A percentile compares a stretch with the other conserved stretches of the same genome.
phyloP scores from a whole-genome alignment of 2,113 vertebrate genomes.

The Notiomystis cincta region DNA sequence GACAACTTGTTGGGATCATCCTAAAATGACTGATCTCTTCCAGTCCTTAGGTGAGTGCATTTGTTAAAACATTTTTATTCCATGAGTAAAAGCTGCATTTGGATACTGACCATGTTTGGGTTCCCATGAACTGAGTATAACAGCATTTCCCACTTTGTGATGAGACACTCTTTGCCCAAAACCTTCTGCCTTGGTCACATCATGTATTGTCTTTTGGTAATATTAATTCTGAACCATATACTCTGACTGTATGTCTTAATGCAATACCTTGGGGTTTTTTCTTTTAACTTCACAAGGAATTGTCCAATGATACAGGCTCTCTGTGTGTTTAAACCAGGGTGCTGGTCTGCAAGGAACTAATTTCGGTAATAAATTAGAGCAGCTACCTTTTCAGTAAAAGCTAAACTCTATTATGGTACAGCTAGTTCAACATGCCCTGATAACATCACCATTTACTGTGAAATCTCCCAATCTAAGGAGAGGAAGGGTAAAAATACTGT shows the following conservation, averaged over 20 bases:
- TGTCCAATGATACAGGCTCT: background rate
- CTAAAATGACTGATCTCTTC: constrained; percentile 94
- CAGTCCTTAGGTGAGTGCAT: constrained; percentile 86
- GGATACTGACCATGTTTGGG: background rate
- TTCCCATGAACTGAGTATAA: background rate
- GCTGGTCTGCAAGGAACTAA: background rate
- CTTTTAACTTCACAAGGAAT: background rate
- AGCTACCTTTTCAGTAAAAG: background rate
- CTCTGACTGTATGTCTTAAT: background rate
- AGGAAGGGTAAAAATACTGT: background rate
- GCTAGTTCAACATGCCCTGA: background rate
- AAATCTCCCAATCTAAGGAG: background rate
- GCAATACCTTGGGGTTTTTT: background rate
- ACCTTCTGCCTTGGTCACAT: fast-evolving
- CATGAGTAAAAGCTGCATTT: background rate
- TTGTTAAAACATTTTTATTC: background rate
- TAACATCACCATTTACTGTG: background rate
- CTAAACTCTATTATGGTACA: background rate
- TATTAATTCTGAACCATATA: background rate
- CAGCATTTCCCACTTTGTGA: background rate
- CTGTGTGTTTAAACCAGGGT: background rate
- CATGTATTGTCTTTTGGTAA: background rate
- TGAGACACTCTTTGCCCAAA: background rate
- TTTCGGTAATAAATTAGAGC: background rate
- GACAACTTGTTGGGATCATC: constrained; percentile 95